Base-by-base conservation (phyloP, 2,888 invertebrate species). In the Andrena minutula region DNA sequence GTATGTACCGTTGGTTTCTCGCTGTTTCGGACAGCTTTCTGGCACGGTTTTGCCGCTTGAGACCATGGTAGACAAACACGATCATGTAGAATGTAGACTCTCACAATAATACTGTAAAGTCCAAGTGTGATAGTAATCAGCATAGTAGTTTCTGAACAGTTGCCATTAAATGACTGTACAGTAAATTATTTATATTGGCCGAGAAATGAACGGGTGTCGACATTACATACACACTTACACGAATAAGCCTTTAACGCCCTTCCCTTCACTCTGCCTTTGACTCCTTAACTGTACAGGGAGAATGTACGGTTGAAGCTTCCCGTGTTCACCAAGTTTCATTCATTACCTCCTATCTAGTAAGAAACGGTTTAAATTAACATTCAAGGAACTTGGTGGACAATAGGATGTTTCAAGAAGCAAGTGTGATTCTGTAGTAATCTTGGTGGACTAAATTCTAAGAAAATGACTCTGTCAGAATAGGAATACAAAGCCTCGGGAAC, bases 241-340 rank as follows among this genome's bases (percentile, higher is more conserved):
- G 35, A 30, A 49, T 51, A 30, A 74, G 26, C 6, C n/a, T 30
- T 47, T 32, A 64, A 72, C 51, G 16, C 30, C 66, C 30, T 6
- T n/a, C 61, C 60, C 53, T 47, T 20, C 49, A 32, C 23, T 56
- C 49, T 41, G 61, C 26, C 51, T 28, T 28, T 6, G 32, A 47
- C 20, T 75, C 58, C 63, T 51, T 64, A 73, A 81, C 71, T 75
- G 83, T 75, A 82, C 75, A 82, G 68, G 72, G 71, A 78, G 61
- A 79, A 80, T 74, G 73, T 78, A 64, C 66, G 65, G 75, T 80
- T 75, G 65, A 65, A 85, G 63, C 65, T 73, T 68, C 51, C 79
- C 69, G 66, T 32, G 75, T 30, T 32, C 75, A 71, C 78, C 77
- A 30, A 65, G 66, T 75, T 71, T 65, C 28, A 23, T 66, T 49